Base-by-base conservation (phyloP, 2,888 invertebrate species). In the Xanthorhoe spadicearia region DNA sequence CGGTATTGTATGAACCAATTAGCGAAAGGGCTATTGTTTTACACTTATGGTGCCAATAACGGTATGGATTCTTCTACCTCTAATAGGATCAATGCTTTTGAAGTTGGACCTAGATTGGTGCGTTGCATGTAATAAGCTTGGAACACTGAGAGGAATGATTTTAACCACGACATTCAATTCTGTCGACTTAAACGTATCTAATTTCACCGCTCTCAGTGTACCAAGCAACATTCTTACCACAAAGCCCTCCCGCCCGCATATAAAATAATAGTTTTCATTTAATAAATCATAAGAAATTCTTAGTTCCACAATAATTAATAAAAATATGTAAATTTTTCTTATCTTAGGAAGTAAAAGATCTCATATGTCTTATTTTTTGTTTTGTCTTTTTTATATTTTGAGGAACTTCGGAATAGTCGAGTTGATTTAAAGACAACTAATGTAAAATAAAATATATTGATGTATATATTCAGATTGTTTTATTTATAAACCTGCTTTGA, bases 381-480 rank as follows among this genome's bases (percentile, higher is more conserved):
- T 92, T 92, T 91, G 90, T 92, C 90, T 92, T 92, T 92, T 92
- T 93, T 92, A 92, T 92, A 92, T 92, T 93, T 92, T 92, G 93
- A 93, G 87, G 88, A 92, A 90, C 90, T 89, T 88, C 87, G 88
- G 88, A 89, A 87, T 88, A 91, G 91, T 91, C 89, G 91, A 92
- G 90, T 92, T 90, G 92, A 92, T 91, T 92, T 92, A 92, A 93
- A 93, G 92, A 92, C 92, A 92, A 92, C 91, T 89, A 91, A 89
- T 92, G 92, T 92, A 93, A 92, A 92, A 91, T 92, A 92, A 92
- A 92, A 90, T 91, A 92, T 92, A 93, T 93, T 92, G 92, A 93
- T 93, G 93, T 93, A 93, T 90, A 92, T 92, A 92, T 59, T 72
- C 71, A 69, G 65, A 69, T 74, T 76, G 68, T 73, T 75, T 82